These are phyloP conservation scores for Nebria ingens DNA, from an alignment of 1,140 invertebrate genomes.

Conservation along the genomic window DNA sequence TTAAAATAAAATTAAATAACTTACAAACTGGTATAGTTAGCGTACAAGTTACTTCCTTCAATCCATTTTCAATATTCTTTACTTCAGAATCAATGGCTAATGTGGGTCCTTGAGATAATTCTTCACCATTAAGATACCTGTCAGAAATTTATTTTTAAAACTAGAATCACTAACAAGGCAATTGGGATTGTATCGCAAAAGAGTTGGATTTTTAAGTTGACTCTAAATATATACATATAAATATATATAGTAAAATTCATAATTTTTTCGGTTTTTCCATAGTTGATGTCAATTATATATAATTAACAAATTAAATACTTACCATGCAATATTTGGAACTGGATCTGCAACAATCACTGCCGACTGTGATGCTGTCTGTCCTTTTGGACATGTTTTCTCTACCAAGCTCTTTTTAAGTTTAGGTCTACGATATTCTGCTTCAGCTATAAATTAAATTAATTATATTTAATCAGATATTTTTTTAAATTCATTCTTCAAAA, in stretches of 20 bases:
- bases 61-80: slow-evolving; percentile 57
- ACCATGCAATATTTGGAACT: slow-evolving; percentile 49
- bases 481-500: too few relatives aligned
- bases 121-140: slow-evolving; percentile 40
- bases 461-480: slow-evolving; percentile 13
- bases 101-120: slow-evolving; percentile 30
- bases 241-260: background rate
- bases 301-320: slow-evolving; percentile 16
- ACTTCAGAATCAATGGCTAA: slow-evolving; percentile 37
- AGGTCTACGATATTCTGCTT: slow-evolving; percentile 63
- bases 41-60: slow-evolving; percentile 63
- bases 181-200: too few relatives aligned
- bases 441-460: slow-evolving; percentile 40
- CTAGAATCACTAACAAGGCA: too few relatives aligned
- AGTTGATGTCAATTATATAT: background rate
- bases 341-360: slow-evolving; percentile 75
- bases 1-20: too few relatives aligned
- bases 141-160: slow-evolving; percentile 18
- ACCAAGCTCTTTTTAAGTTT: slow-evolving; percentile 48
- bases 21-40: slow-evolving; percentile 53
- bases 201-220: too few relatives aligned
- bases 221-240: too few relatives aligned
- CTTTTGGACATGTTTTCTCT: slow-evolving; percentile 39
- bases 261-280: too few relatives aligned
- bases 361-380: slow-evolving; percentile 51